phyloP scores from a whole-genome alignment of 2,888 invertebrate species.

The Drosophila hamatofila region DNA sequence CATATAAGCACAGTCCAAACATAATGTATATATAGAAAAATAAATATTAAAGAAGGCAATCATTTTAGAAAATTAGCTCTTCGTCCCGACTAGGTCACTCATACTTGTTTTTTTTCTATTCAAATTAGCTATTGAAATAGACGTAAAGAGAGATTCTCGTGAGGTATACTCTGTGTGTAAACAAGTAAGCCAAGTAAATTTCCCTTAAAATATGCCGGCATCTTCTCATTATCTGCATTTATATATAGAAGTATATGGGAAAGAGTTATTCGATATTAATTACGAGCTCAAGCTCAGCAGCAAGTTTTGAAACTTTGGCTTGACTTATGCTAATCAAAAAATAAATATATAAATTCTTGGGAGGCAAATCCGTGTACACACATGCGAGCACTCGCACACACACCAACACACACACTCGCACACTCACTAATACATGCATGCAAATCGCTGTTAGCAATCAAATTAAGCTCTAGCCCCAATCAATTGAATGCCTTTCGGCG shows the following conservation, averaged over 20 bases:
- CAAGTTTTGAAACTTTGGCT: not conserved
- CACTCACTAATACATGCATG: not conserved
- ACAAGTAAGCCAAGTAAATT: not conserved
- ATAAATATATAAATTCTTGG: not conserved
- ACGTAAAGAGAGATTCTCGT: not conserved
- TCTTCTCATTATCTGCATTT: not conserved
- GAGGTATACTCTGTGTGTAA: not conserved
- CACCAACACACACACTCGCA: not conserved
- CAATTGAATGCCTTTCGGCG: conserved; percentile 21
- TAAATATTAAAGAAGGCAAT: no score
- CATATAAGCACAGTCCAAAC: no score
- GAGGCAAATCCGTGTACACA: not conserved
- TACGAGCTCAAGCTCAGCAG: conserved; percentile 8
- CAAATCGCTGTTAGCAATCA: conserved; percentile 17
- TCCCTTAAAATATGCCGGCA: not conserved
- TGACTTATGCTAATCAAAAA: conserved; percentile 22
- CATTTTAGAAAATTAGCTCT: no score
- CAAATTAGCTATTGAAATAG: no score
- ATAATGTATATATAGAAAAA: no score
- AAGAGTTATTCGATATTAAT: conserved; percentile 14
- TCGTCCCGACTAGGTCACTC: no score
- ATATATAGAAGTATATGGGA: not conserved
- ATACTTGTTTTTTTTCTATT: no score
- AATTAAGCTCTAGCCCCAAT: conserved; percentile 23
- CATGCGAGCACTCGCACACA: not conserved